Evolutionary conservation across 2,888 invertebrate genomes (phyloP).

Genomic region (Netelia melanura): DNA sequence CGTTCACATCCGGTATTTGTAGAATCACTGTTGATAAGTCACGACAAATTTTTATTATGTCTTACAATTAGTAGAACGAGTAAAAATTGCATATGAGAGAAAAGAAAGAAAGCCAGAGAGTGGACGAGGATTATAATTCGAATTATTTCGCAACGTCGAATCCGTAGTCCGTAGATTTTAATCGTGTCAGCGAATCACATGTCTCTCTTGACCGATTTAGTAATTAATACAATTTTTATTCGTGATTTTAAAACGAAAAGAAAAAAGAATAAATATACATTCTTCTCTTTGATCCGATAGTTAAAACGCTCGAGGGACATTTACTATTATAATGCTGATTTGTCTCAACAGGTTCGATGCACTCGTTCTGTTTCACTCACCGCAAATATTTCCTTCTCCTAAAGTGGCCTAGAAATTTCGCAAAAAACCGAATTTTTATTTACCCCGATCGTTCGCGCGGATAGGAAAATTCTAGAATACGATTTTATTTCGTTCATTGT

Average conservation of each 20-base stretch:
- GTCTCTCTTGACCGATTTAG: constrained; percentile 12
- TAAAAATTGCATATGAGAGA: constrained; percentile 12
- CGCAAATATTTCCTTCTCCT: background rate
- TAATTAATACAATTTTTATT: background rate
- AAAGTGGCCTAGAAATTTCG: constrained; percentile 25
- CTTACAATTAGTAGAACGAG: constrained; percentile 9
- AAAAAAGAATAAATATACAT: background rate
- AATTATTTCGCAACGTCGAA: constrained; percentile 28
- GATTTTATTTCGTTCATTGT: constrained; percentile 2
- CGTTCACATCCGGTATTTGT: constrained; percentile 40
- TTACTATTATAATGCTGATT: background rate
- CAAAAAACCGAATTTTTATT: background rate
- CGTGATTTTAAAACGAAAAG: background rate
- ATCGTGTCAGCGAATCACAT: constrained; percentile 22
- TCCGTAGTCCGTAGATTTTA: constrained; percentile 25
- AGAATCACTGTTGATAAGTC: constrained; percentile 33
- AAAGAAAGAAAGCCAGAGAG: background rate
- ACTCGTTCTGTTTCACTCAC: background rate
- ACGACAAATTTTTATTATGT: constrained; percentile 40
- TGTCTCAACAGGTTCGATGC: background rate
- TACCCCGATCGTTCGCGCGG: background rate
- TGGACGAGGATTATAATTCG: constrained; percentile 12
- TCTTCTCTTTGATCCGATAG: background rate
- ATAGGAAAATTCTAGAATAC: background rate
- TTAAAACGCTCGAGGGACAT: background rate